Conservation (phyloP, 2,797 vertebrate species). For the Pipistrellus kuhlii region DNA sequence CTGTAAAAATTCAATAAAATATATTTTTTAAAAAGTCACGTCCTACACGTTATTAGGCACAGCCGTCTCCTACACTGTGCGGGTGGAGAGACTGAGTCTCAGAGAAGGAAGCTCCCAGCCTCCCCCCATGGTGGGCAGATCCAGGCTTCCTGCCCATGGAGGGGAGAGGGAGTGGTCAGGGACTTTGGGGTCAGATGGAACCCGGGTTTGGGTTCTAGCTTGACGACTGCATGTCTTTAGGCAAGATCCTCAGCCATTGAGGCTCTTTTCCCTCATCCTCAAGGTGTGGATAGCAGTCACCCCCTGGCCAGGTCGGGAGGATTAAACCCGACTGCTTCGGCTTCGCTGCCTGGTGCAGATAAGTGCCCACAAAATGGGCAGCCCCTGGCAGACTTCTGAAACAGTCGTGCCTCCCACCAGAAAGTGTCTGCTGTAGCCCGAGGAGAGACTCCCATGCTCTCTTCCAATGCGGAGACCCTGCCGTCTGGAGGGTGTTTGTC, state of each 20-base stretch:
- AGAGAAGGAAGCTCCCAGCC: neutral
- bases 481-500: neutral
- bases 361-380: rapidly evolving
- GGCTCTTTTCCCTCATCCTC: neutral
- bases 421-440: neutral
- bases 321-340: neutral
- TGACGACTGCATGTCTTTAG: neutral
- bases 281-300: neutral
- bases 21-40: neutral
- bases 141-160: neutral
- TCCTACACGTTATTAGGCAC: neutral
- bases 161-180: neutral
- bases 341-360: neutral
- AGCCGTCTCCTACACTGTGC: neutral
- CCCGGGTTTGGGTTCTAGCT: neutral
- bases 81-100: neutral
- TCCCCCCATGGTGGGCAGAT: neutral
- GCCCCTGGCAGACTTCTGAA: neutral
- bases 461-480: neutral
- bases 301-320: neutral
- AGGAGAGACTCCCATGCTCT: neutral
- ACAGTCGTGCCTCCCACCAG: neutral
- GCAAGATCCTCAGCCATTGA: neutral
- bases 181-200: neutral
- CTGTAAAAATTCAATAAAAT: too few species aligned